Evolutionary conservation across 2,113 vertebrate genomes (phyloP).

Genomic region (Pollachius pollachius): DNA sequence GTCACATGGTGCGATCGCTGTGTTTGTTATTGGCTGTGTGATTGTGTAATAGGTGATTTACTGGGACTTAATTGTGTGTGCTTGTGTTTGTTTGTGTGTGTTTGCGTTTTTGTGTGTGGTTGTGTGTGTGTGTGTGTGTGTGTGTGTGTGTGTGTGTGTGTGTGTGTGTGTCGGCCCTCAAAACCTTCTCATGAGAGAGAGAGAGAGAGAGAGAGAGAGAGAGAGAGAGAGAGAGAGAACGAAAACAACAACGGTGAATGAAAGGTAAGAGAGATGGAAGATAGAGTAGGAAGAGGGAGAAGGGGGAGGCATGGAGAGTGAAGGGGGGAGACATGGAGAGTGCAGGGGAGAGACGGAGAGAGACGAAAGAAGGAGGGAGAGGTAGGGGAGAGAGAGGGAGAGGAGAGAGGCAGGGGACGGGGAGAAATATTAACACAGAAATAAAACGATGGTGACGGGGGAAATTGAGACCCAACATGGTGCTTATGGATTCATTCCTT

Average conservation of each 20-base stretch:
- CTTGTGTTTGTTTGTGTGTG: background rate
- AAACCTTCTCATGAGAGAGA: slow-evolving; percentile 2
- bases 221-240: slow-evolving; percentile 5
- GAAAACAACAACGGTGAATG: background rate
- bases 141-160: background rate
- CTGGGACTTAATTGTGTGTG: too few relatives aligned
- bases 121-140: background rate
- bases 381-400: slow-evolving; percentile 1
- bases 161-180: background rate
- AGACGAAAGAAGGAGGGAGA: too few relatives aligned
- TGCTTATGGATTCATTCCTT: slow-evolving; percentile 59
- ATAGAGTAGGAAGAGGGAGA: too few relatives aligned
- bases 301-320: too few relatives aligned
- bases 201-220: slow-evolving; percentile 7
- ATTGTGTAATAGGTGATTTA: too few relatives aligned
- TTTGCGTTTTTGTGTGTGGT: background rate
- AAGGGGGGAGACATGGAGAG: too few relatives aligned
- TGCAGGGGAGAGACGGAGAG: too few relatives aligned
- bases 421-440: slow-evolving; percentile 59
- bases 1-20: too few relatives aligned
- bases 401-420: slow-evolving; percentile 10
- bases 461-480: slow-evolving; percentile 53
- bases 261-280: background rate
- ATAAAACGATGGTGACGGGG: slow-evolving; percentile 68
- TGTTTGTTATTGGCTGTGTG: too few relatives aligned